Evolutionary conservation across 2,888 invertebrate species (phyloP).

Genomic region (Netelia fuscicornis): DNA sequence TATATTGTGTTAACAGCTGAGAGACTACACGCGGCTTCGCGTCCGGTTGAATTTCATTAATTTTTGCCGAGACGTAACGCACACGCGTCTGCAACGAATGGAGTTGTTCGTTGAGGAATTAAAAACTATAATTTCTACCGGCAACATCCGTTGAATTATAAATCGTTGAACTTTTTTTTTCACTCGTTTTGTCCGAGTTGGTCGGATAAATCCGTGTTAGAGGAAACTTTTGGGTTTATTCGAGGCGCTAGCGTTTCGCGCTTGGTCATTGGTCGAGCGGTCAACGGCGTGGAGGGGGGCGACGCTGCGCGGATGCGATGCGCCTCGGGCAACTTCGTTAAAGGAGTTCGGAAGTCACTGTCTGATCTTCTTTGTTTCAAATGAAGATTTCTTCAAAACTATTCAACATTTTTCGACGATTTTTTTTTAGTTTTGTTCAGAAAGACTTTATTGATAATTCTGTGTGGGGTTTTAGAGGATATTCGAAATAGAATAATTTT

Average conservation of each 20-base stretch:
- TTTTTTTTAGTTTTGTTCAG: too few species aligned
- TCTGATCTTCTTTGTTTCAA: too few species aligned
- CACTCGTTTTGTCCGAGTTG: not conserved
- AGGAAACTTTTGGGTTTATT: not conserved
- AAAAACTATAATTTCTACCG: not conserved
- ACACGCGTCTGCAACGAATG: not conserved
- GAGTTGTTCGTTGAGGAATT: constrained; percentile 9
- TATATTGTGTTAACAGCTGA: constrained; percentile 36
- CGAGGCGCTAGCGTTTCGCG: not conserved
- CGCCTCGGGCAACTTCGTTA: constrained; percentile 46
- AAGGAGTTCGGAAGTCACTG: constrained; percentile 12
- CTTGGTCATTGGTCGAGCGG: not conserved
- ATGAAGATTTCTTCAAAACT: too few species aligned
- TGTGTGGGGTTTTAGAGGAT: too few species aligned
- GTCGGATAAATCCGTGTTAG: too few species aligned
- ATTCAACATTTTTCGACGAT: too few species aligned
- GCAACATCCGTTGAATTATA: constrained; percentile 17
- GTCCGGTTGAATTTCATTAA: constrained; percentile 57
- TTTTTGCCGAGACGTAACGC: constrained; percentile 31
- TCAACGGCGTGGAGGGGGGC: not conserved
- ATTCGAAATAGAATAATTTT: too few species aligned
- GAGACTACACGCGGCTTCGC: constrained; percentile 24
- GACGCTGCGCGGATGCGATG: not conserved
- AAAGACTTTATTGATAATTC: too few species aligned
- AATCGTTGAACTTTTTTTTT: not conserved